These are phyloP conservation scores for Dallia pectoralis DNA, from an alignment of 2,797 vertebrate species.

Conservation along the genomic window DNA sequence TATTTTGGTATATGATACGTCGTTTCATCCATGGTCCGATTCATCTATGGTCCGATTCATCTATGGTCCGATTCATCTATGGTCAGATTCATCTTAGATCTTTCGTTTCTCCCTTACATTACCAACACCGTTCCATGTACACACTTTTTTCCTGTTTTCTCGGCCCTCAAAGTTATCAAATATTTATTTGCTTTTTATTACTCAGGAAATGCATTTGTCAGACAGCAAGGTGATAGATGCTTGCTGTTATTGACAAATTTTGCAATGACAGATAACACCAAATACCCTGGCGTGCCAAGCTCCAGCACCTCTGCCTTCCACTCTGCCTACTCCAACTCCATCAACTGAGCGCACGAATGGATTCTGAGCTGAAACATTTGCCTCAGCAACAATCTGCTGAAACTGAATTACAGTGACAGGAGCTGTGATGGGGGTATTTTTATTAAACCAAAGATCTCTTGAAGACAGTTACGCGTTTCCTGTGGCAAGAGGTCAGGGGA, in stretches of 20 bases:
- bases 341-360: slow-evolving; percentile 62
- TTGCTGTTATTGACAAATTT: slow-evolving; percentile 56
- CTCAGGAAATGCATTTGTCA: slow-evolving; percentile 61
- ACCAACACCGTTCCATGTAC: slow-evolving; percentile 9
- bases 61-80: slow-evolving; percentile 17
- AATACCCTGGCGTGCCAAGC: slow-evolving; percentile 8
- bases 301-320: slow-evolving; percentile 3
- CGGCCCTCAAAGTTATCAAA: slow-evolving; percentile 58
- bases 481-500: not conserved
- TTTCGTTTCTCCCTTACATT: slow-evolving; percentile 18
- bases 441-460: slow-evolving; percentile 9
- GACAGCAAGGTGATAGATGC: slow-evolving; percentile 50
- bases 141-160: slow-evolving; percentile 5
- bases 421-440: slow-evolving; percentile 32
- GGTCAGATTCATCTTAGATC: slow-evolving; percentile 21
- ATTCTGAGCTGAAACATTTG: slow-evolving; percentile 58
- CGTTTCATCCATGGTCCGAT: too few relatives aligned
- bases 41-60: slow-evolving; percentile 2
- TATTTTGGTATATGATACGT: not conserved
- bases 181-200: slow-evolving; percentile 68
- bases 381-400: slow-evolving; percentile 60
- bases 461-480: slow-evolving; percentile 5
- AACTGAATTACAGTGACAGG: slow-evolving; percentile 55
- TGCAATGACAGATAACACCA: slow-evolving; percentile 12
- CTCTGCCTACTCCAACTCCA: slow-evolving; percentile 30